Evolutionary conservation across 2,888 invertebrate species (phyloP), one percentile per base, ranked within the genome.

Genomic region (Pheosia tremula): DNA sequence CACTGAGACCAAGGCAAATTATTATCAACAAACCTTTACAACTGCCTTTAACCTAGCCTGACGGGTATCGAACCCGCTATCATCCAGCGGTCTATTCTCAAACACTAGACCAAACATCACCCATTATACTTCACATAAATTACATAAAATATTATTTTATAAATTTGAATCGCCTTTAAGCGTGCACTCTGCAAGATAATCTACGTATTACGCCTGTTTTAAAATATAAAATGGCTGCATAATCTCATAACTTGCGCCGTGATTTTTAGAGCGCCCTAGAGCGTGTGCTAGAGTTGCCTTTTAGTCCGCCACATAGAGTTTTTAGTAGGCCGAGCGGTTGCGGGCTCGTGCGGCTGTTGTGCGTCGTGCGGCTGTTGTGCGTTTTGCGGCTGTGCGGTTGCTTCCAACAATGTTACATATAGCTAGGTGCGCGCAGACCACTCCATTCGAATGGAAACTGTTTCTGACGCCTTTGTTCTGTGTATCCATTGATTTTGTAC

Each of bases 251-350:
- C 78, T 76, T 80, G 68, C 37, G 59, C 69, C 68, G 54, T 56
- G 60, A 57, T 66, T 65, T 64, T 63, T 60, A 37, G 62, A 75
- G 74, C 63, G 57, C 72, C 68, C 69, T 77, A 71, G 24, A 24
- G 24, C 24, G 24, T 24, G 24, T 70, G 73, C 61, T 67, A 69
- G 71, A 74, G 77, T 75, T 76, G 72, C 80, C 79, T 84, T 85
- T 84, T 82, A 83, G 76, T 74, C 69, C 71, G 66, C 74, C 79
- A 75, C 68, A 71, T 69, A 73, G 69, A 76, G 76, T 79, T 80
- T 82, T 82, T 72, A 73, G 77, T 79, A 78, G 79, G 76, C 71
- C 74, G 75, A 70, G 68, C 74, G 66, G 72, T 69, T 76, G 74
- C 60, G 72, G 71, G 61, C 65, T 52, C 66, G 66, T 68, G 66